Percentiles rank a stretch among this genome's conserved stretches.
Conservation (phyloP, 2,888 invertebrate genomes). For the Agonopterix heracliana region DNA sequence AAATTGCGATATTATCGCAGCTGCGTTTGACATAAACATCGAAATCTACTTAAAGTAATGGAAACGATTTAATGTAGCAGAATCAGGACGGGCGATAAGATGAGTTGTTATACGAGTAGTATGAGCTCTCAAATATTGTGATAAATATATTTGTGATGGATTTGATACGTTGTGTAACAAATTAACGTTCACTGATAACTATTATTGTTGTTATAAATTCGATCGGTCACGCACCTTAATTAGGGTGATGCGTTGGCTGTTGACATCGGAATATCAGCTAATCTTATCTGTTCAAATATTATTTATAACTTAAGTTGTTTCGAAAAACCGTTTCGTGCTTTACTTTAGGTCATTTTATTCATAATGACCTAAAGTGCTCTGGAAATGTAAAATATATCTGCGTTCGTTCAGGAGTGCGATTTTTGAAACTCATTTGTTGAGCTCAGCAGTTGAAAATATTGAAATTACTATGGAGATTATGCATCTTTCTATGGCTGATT, state of each 20-base stretch:
- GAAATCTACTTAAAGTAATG: constrained; percentile 74
- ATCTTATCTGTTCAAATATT: background rate
- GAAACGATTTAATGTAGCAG: constrained; percentile 64
- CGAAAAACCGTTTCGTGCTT: too few species aligned
- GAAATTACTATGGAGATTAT: too few species aligned
- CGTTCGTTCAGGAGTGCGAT: too few species aligned
- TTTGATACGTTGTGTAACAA: background rate
- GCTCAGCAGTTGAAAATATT: too few species aligned
- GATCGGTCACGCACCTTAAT: background rate
- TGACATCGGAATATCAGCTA: constrained; percentile 1
- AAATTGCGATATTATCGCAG: constrained; percentile 68
- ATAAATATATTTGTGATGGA: constrained; percentile 1
- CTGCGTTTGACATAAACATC: constrained; percentile 69
- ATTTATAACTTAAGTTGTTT: too few species aligned
- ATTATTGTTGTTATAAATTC: too few species aligned
- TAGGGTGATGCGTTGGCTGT: background rate
- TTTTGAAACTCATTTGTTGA: too few species aligned
- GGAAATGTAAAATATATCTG: too few species aligned
- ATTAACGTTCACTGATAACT: too few species aligned
- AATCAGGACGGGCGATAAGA: constrained; percentile 52
- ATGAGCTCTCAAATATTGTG: background rate
- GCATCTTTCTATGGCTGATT: too few species aligned
- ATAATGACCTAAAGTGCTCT: too few species aligned
- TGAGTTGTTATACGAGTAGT: constrained; percentile 27
- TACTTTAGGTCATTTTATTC: too few species aligned